Base-by-base conservation (phyloP, 2,113 vertebrate species). In the Tragelaphus strepsiceros region DNA sequence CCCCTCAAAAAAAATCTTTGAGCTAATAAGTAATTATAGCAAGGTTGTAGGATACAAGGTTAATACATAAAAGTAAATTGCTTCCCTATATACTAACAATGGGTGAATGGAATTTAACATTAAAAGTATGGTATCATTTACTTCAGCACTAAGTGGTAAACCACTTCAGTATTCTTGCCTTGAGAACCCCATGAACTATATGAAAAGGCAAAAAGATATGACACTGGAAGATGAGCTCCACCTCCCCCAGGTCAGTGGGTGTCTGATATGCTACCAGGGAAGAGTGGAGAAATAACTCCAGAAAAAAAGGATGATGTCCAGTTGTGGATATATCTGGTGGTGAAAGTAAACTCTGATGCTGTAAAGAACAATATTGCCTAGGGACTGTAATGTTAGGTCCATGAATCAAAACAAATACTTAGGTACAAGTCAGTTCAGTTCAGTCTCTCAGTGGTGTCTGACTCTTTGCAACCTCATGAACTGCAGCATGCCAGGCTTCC, bases 391-490 rank as follows among this genome's bases (percentile, higher is more conserved):
- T 35, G n/a, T 71, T 71, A 71, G 64, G 64, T 35, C n/a, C n/a
- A 71, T 35, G 64, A 71, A 71, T 71, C n/a, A 71, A 71, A 35
- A 21, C 64, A 35, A 35, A 71, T 71, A 71, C n/a, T 11, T 71
- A n/a, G 39, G 35, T 90, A 46, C 32, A 14, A 62, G 28, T 32
- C 30, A 62, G 14, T 16, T 64, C 30, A 64, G 30, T 64, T 64
- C 62, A n/a, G 30, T 64, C 0, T 0, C 30, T n/a, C 62, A n/a
- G 62, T 64, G 62, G 30, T 17, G 15, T 64, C 62, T 8, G 1
- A 64, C 7, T n/a, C 30, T 32, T 32, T 17, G 30, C 62, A 64
- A 64, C 16, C 15, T 15, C 30, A 4, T 64, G 30, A 64, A 64
- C 62, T 64, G 15, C 30, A 64, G 30, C 30, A 64, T 1, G 7